Evolutionary conservation across 2,888 invertebrate genomes (phyloP), one percentile per base, ranked within the genome.

Genomic region (Lapara coniferarum): DNA sequence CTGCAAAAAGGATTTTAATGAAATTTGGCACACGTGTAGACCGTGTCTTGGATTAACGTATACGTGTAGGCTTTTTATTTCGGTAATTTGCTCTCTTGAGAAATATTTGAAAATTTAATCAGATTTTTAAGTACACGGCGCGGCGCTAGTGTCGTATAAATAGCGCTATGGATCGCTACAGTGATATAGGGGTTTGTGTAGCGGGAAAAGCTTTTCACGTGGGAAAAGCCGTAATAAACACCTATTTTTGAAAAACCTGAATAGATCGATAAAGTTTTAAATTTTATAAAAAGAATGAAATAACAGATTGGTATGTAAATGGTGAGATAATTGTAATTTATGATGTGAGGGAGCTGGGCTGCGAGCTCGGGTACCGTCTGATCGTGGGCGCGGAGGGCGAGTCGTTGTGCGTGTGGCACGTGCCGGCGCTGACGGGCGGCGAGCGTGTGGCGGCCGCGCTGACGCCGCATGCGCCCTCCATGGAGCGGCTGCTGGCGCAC

Each of bases 401-500:
- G 52, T 81, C 89, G 51, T 83, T 93, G 67, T 82, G 87, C 81
- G 93, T 93, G 77, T 96, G 83, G 96, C 96, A 85, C 95, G 95
- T 91, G 94, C 96, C 94, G 85, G 95, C 93, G 79, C 85, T 92
- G 85, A 85, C 94, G 87, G 85, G 95, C 86, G 89, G 90, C 70
- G 93, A 91, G 84, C 89, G 90, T 59, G 93, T 92, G 71, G 85
- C 95, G 69, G 96, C 97, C 87, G 97, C 98, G 14, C 96, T 98
- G 57, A 95, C 97, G 77, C 97, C 98, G 37, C 98, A 98, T 89
- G 96, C 97, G 81, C 95, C 99, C n/a, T 98, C 98, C 7, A 97
- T 99, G 96, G 99, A 99, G 92, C 96, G 98, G 53, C 94, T 99
- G 68, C 94, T 99, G 53, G 98, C 99, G 8, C 98, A 98, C 85